phyloP scores from a whole-genome alignment of 1,140 invertebrate species.

The Tetragonula clypearis region DNA sequence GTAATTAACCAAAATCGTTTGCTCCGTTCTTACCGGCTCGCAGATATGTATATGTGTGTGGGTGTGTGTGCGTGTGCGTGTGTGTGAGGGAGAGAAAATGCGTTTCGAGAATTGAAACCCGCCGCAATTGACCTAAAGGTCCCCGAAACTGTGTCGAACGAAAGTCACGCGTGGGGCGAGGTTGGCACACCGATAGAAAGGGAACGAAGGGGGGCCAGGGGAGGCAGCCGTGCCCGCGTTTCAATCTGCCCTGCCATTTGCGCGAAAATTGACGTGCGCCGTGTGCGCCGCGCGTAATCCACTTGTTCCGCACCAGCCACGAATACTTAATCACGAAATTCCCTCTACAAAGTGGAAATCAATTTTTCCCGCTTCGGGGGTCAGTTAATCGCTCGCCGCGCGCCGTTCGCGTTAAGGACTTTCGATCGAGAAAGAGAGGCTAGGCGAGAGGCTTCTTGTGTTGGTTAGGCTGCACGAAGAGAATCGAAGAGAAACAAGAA shows the following conservation, averaged over 20 bases:
- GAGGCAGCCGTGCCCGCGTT: conserved; percentile 18
- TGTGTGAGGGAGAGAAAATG: not conserved
- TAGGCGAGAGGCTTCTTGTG: not conserved
- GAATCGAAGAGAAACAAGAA: not conserved
- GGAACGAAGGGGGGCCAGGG: not conserved
- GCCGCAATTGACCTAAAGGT: not conserved
- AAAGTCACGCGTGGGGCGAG: not conserved
- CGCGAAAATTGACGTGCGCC: conserved; percentile 20
- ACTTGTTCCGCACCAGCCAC: not conserved
- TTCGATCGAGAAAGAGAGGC: too few species aligned
- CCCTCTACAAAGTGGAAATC: conserved; percentile 14
- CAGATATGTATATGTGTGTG: too few species aligned
- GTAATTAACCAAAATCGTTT: too few species aligned
- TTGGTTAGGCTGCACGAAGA: too few species aligned
- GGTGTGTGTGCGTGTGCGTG: too few species aligned
- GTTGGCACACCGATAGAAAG: too few species aligned
- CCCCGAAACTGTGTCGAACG: not conserved
- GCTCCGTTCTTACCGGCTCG: too few species aligned
- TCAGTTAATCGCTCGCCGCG: not conserved
- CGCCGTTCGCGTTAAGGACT: not conserved
- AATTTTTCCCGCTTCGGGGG: not conserved
- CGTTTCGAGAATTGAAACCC: not conserved
- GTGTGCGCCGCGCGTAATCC: conserved; percentile 7
- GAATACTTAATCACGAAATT: conserved; percentile 21
- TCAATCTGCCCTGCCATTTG: conserved; percentile 34